Conservation (phyloP, 2,888 invertebrate genomes). For the Adineta ricciae region DNA sequence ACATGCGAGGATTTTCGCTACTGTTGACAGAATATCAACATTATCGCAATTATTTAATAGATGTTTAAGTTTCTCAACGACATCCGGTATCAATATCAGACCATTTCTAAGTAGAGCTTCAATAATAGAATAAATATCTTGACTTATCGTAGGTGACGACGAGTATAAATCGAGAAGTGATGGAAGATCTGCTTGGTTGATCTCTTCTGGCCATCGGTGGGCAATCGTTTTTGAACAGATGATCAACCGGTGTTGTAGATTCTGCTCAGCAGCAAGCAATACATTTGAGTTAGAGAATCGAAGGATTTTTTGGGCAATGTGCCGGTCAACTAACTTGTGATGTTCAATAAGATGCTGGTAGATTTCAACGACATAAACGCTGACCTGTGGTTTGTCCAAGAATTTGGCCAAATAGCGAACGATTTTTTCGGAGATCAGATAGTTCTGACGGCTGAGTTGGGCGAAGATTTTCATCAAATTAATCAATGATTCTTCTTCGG, state of each 20-base stretch:
- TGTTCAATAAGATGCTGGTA: background rate
- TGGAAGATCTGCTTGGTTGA: background rate
- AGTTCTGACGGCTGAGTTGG: background rate
- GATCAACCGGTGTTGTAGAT: background rate
- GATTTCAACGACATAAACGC: background rate
- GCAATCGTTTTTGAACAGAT: background rate
- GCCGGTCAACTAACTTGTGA: background rate
- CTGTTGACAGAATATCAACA: background rate
- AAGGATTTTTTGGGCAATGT: background rate
- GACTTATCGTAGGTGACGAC: background rate
- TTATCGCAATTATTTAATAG: background rate
- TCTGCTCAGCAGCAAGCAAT: background rate
- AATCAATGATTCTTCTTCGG: background rate
- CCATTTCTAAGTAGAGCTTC: background rate
- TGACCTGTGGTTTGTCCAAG: background rate
- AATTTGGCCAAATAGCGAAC: background rate
- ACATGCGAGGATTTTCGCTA: background rate
- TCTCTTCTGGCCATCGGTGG: background rate
- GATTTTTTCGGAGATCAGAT: background rate
- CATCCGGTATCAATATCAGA: background rate
- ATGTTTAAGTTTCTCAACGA: background rate
- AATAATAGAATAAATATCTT: background rate
- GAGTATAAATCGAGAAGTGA: background rate
- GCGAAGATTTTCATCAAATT: background rate
- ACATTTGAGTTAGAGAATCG: background rate